Evolutionary conservation across 2,113 vertebrate species (phyloP).

Genomic region (Forbesichthys agassizii): DNA sequence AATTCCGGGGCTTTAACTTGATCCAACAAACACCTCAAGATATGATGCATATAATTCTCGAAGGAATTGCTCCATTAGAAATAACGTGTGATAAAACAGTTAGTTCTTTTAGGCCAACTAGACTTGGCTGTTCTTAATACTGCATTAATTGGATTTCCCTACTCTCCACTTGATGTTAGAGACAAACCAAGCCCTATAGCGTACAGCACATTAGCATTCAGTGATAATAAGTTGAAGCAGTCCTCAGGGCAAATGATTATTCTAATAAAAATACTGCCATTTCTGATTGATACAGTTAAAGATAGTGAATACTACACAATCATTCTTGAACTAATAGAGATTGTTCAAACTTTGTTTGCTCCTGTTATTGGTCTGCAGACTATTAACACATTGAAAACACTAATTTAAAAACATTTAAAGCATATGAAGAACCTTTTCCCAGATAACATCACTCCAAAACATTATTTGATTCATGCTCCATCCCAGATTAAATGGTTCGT

Average conservation of each 20-base stretch:
- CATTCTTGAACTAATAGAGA: slow-evolving; percentile 24
- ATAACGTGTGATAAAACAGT: slow-evolving; percentile 24
- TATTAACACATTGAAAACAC: slow-evolving; percentile 20
- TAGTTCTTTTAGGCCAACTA: slow-evolving; percentile 20
- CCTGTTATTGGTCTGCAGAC: slow-evolving; percentile 16
- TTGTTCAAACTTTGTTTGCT: slow-evolving; percentile 16
- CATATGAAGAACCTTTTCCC: slow-evolving; percentile 23
- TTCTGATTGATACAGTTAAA: slow-evolving; percentile 5
- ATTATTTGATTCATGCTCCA: slow-evolving; percentile 40
- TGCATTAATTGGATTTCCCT: slow-evolving; percentile 19
- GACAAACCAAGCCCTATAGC: slow-evolving; percentile 15
- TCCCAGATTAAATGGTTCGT: slow-evolving; percentile 32
- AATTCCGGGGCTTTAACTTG: slow-evolving; percentile 30
- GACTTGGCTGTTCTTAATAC: slow-evolving; percentile 26
- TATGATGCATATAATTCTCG: slow-evolving; percentile 26
- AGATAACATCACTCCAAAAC: slow-evolving; percentile 31
- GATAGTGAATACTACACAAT: slow-evolving; percentile 8
- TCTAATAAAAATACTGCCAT: slow-evolving; percentile 21
- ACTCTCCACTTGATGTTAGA: slow-evolving; percentile 14
- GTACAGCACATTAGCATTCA: slow-evolving; percentile 16
- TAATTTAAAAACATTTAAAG: slow-evolving; percentile 32
- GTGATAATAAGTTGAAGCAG: slow-evolving; percentile 28
- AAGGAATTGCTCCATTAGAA: slow-evolving; percentile 28
- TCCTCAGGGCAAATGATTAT: slow-evolving; percentile 37
- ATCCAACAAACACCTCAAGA: slow-evolving; percentile 31